Conservation (phyloP, 2,888 invertebrate genomes). For the Baronia brevicornis region DNA sequence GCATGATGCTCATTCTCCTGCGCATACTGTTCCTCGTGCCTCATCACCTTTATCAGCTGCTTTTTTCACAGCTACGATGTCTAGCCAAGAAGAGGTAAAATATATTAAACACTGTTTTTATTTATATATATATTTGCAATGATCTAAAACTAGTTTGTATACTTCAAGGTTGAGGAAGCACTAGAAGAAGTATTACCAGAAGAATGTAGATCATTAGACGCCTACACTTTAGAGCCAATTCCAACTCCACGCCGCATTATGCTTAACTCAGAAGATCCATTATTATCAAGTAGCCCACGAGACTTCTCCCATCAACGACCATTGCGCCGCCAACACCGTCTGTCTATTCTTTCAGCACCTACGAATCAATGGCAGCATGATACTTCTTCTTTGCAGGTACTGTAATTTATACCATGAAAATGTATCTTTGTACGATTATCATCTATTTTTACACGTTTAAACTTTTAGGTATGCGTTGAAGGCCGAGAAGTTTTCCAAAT, state of each 20-base stretch:
- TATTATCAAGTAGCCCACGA: conserved; percentile 88
- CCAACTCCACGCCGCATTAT: conserved; percentile 88
- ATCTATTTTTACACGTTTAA: conserved; percentile 5
- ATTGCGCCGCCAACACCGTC: conserved; percentile 45
- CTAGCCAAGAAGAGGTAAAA: conserved; percentile 84
- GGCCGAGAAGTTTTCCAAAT: conserved; percentile 83
- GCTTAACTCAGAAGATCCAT: conserved; percentile 90
- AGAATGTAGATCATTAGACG: conserved; percentile 78
- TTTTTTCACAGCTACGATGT: conserved; percentile 89
- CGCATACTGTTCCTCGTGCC: conserved; percentile 78
- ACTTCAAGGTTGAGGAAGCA: conserved; percentile 84
- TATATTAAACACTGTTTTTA: conserved; percentile 6
- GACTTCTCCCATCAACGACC: conserved; percentile 78
- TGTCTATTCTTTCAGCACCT: conserved; percentile 35
- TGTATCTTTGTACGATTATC: too few relatives aligned
- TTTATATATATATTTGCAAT: background rate
- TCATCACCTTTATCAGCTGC: conserved; percentile 89
- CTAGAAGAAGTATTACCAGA: conserved; percentile 89
- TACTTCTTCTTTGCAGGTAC: conserved; percentile 59
- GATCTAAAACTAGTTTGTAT: background rate
- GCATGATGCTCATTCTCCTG: conserved; percentile 86
- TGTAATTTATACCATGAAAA: too few relatives aligned
- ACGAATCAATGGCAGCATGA: conserved; percentile 62
- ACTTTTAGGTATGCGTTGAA: conserved; percentile 60
- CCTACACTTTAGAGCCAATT: conserved; percentile 79